Conservation (phyloP, 2,797 vertebrate genomes). For the Pseudochromis fuscus region DNA sequence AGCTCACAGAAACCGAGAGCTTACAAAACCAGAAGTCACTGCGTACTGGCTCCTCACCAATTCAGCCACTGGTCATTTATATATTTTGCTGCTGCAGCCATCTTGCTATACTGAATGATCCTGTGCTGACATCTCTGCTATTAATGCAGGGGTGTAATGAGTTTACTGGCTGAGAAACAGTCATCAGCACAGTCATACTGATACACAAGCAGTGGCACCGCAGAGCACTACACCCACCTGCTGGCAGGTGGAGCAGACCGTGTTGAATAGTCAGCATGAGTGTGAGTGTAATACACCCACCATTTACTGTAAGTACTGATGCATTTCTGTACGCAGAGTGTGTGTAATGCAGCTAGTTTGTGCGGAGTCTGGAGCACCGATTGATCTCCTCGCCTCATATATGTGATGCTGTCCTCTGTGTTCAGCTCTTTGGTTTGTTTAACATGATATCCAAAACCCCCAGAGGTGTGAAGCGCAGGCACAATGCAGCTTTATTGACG, state of each 20-base stretch:
- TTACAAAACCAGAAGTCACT: not conserved
- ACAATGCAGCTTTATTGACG: too few relatives aligned
- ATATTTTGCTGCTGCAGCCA: not conserved
- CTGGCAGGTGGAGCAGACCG: conserved; percentile 10
- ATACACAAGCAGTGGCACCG: not conserved
- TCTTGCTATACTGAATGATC: conserved; percentile 1
- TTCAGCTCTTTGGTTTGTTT: too few relatives aligned
- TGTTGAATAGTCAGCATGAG: not conserved
- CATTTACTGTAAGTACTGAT: not conserved
- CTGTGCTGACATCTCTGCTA: not conserved
- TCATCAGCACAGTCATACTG: conserved; percentile 9
- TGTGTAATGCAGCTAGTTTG: not conserved
- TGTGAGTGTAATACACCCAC: not conserved
- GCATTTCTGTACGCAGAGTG: not conserved
- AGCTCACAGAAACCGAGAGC: not conserved
- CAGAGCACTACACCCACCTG: conserved; percentile 35
- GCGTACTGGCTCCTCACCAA: conserved; percentile 14
- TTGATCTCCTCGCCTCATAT: too few relatives aligned
- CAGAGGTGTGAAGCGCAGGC: too few relatives aligned
- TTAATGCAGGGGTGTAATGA: conserved; percentile 25
- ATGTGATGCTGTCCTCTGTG: too few relatives aligned
- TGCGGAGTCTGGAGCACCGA: too few relatives aligned
- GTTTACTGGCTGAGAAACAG: conserved; percentile 17
- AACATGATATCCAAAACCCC: too few relatives aligned
- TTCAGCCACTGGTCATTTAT: conserved; percentile 1